Evolutionary conservation across 2,113 vertebrate genomes (phyloP).

Genomic region (Athene noctua): DNA sequence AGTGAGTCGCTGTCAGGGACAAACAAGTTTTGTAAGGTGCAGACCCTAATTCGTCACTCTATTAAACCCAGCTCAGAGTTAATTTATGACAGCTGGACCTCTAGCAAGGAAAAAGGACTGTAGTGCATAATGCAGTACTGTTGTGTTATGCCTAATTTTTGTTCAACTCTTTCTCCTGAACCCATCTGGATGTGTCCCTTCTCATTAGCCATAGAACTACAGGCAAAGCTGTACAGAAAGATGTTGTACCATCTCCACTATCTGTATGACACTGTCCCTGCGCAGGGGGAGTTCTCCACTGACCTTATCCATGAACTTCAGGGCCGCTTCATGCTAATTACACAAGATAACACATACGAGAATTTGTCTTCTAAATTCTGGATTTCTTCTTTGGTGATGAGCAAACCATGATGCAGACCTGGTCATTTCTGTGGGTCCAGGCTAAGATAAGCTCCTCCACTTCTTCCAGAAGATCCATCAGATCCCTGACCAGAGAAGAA

Average conservation of each 20-base stretch:
- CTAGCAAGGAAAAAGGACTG: not conserved
- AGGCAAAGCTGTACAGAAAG: not conserved
- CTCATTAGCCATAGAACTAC: not conserved
- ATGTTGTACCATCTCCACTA: not conserved
- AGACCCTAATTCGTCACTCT: not conserved
- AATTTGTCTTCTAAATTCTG: not conserved
- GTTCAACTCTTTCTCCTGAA: not conserved
- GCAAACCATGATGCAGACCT: not conserved
- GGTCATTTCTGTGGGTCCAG: not conserved
- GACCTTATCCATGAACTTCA: not conserved
- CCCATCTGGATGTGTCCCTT: not conserved
- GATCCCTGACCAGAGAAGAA: not conserved
- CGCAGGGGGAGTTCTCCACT: not conserved
- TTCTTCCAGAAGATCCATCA: not conserved
- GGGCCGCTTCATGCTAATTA: not conserved
- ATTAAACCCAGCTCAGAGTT: not conserved
- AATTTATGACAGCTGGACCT: not conserved
- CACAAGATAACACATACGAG: not conserved
- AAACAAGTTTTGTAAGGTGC: not conserved
- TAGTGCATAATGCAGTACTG: not conserved
- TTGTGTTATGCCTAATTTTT: not conserved
- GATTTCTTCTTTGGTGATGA: not conserved
- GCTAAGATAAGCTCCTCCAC: not conserved
- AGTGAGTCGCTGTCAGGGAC: not conserved
- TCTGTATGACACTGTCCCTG: not conserved